Evolutionary conservation across 2,888 invertebrate species (phyloP), one percentile per base, ranked within the genome.

Genomic region (Scaptomyza cyrtandrae): DNA sequence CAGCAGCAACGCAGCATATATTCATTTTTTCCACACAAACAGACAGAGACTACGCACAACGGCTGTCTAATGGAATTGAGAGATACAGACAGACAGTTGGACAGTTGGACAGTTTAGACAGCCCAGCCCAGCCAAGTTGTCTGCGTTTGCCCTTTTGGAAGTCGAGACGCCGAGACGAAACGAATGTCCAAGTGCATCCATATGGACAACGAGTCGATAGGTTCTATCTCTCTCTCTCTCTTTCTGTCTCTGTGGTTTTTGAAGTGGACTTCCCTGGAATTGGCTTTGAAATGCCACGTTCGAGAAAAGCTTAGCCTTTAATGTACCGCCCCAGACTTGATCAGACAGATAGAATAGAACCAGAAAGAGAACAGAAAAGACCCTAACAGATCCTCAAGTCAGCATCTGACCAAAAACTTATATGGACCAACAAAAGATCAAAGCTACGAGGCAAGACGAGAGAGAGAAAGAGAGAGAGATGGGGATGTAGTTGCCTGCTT

Each of bases 181-280:
- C 33, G 35, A 69, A 48, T 58, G 60, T 57, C 75, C 69, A 64
- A 69, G 78, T 75, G 61, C 62, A 57, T 56, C 61, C 78, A 78
- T 67, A 66, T 71, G 71, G 60, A 75, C 75, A 71, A 50, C 64
- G 63, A 65, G 62, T 70, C 64, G 69, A 69, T 71, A 49, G 53
- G 44, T 46, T 54, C 63, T n/a, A 19, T 27, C 45, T 45, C 44
- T 5, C 19, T 11, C 46, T 29, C 29, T 6, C 37, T 14, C 60
- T 19, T 2, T 19, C 2, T 24, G 24, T 50, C 50, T 37, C 16
- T 41, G 41, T 41, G 16, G 37, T 54, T 53, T 56, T 33, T 86
- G 63, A 83, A 83, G 83, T 88, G 88, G 74, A 77, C 77, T 83
- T 83, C 86, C 88, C 86, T 82, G 83, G 86, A 83, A 83, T 82